A percentile compares a stretch with the other conserved stretches of the same genome.
Conservation (phyloP, 2,797 vertebrate genomes). For the Clarias pachynema region DNA sequence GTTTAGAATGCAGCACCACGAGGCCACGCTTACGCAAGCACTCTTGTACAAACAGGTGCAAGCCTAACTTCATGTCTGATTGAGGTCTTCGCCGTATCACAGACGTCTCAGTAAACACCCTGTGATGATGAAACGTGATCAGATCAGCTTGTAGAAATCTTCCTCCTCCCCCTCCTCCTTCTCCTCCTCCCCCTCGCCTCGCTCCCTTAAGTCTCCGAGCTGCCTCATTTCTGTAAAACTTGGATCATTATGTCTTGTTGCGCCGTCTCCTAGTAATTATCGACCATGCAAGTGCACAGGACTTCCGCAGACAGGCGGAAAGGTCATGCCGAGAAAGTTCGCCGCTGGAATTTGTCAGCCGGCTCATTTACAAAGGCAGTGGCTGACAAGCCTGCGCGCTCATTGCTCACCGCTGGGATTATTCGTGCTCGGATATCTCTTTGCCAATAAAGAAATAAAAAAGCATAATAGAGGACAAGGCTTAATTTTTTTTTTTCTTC, state of each 20-base stretch:
- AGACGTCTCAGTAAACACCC: slow-evolving; percentile 10
- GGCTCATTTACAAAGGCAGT: slow-evolving; percentile 48
- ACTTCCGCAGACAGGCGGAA: slow-evolving; percentile 45
- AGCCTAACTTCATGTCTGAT: slow-evolving; percentile 10
- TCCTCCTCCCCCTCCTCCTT: not conserved
- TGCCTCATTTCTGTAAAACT: slow-evolving; percentile 46
- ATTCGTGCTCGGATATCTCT: slow-evolving; percentile 36
- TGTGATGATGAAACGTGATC: slow-evolving; percentile 12
- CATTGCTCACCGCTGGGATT: slow-evolving; percentile 12
- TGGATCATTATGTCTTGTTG: slow-evolving; percentile 41
- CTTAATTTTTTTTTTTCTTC: not conserved
- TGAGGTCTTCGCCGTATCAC: not conserved
- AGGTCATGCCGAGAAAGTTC: slow-evolving; percentile 52
- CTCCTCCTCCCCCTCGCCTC: slow-evolving; percentile 5
- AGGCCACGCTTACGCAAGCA: not conserved
- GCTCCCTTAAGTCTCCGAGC: slow-evolving; percentile 23
- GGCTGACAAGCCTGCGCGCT: slow-evolving; percentile 38
- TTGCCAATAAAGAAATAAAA: slow-evolving; percentile 43
- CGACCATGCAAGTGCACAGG: slow-evolving; percentile 38
- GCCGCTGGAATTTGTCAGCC: slow-evolving; percentile 41
- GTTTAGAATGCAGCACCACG: not conserved
- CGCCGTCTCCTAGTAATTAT: slow-evolving; percentile 51
- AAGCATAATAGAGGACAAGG: not conserved
- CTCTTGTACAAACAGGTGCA: not conserved
- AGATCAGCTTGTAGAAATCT: slow-evolving; percentile 31